phyloP scores from a whole-genome alignment of 2,113 vertebrate species.

The Microtus richardsoni region DNA sequence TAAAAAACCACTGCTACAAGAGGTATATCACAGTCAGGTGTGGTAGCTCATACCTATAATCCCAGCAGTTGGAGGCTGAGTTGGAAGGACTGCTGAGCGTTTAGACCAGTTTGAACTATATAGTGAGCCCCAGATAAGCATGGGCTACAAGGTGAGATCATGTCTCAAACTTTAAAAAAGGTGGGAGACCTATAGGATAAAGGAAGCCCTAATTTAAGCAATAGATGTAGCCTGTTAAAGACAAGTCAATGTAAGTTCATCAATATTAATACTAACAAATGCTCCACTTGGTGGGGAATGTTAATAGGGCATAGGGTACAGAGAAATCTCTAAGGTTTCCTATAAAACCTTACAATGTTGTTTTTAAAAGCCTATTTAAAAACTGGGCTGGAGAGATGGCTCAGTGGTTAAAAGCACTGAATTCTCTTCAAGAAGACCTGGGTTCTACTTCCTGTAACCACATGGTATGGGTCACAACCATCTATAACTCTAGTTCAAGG shows the following conservation, averaged over 20 bases:
- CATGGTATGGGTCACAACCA: not conserved
- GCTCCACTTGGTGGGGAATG: not conserved
- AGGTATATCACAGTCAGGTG: not conserved
- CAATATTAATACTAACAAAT: not conserved
- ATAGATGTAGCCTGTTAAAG: not conserved
- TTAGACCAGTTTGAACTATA: not conserved
- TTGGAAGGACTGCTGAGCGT: not conserved
- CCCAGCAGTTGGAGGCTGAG: not conserved
- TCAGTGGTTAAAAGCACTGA: not conserved
- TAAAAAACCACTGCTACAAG: not conserved
- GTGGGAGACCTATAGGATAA: not conserved
- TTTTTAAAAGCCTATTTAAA: not conserved
- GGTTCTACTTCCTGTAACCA: not conserved
- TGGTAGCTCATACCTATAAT: not conserved
- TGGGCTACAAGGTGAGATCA: not conserved
- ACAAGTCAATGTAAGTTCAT: not conserved
- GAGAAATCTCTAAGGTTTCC: not conserved
- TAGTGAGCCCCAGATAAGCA: not conserved
- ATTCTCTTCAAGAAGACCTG: not conserved
- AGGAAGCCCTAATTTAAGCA: not conserved
- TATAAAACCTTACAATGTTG: not conserved
- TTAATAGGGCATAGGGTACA: not conserved
- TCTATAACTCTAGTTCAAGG: not conserved
- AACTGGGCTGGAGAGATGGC: too few relatives aligned
- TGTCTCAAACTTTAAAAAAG: not conserved